These are phyloP conservation scores for Sebastes elongatus DNA, from an alignment of 2,797 vertebrate genomes.

Conservation along the genomic window DNA sequence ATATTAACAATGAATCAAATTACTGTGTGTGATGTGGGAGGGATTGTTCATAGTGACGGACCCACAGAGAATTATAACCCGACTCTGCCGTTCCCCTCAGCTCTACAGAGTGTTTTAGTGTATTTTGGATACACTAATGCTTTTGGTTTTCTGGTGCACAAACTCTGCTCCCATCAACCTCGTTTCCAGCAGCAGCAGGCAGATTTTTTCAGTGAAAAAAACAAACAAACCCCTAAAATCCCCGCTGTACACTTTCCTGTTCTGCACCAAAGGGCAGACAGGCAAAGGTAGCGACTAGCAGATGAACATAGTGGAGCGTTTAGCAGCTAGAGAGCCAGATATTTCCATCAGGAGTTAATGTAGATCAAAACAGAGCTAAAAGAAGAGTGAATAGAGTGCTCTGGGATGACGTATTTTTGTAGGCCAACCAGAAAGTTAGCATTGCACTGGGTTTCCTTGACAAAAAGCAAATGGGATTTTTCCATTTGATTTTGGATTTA, in stretches of 20 bases:
- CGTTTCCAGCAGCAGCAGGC: not conserved
- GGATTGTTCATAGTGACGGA: not conserved
- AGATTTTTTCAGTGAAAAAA: not conserved
- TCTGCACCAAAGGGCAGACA: not conserved
- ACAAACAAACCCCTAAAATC: not conserved
- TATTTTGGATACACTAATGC: not conserved
- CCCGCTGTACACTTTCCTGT: not conserved
- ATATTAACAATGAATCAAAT: not conserved
- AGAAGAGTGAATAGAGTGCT: not conserved
- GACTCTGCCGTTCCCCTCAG: not conserved
- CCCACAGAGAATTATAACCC: not conserved
- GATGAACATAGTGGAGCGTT: not conserved
- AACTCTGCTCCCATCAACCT: not conserved
- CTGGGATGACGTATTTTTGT: no score
- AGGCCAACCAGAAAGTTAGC: no score
- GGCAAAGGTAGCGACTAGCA: not conserved
- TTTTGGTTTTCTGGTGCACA: not conserved
- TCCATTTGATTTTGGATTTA: no score
- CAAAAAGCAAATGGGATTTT: no score
- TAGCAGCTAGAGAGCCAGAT: not conserved
- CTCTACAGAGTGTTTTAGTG: not conserved
- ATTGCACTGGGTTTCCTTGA: rapidly evolving
- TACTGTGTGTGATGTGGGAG: not conserved
- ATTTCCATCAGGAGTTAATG: not conserved
- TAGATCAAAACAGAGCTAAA: not conserved